A percentile compares a stretch with the other conserved stretches of the same genome.
Evolutionary conservation across 2,797 vertebrate species (phyloP).

Genomic region (Sebastes taczanowskii): DNA sequence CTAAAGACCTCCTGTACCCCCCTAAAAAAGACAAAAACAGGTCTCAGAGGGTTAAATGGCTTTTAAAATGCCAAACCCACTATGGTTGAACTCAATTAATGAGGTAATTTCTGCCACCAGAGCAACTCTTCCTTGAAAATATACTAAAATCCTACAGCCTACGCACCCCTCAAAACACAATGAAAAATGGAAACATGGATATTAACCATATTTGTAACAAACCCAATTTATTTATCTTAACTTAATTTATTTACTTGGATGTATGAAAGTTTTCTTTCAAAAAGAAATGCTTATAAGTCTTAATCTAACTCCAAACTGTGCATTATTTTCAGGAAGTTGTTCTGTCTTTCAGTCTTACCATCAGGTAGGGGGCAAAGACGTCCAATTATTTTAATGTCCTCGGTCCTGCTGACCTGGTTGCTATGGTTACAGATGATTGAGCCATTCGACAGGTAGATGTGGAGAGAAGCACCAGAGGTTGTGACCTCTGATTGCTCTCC

Average conservation of each 20-base stretch:
- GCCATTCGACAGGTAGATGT: background rate
- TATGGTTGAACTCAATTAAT: no score
- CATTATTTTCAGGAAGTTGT: background rate
- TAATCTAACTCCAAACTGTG: background rate
- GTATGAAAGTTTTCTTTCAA: background rate
- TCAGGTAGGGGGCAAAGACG: fast-evolving
- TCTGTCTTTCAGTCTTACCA: background rate
- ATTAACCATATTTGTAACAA: background rate
- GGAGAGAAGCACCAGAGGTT: background rate
- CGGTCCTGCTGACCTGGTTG: background rate
- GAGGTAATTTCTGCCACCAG: background rate
- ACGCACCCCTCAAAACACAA: background rate
- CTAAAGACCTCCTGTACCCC: no score
- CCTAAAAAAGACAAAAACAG: no score
- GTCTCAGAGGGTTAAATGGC: no score
- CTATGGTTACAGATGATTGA: background rate
- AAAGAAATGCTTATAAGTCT: background rate
- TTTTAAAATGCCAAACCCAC: no score
- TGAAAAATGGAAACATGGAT: background rate
- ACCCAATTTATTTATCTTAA: background rate
- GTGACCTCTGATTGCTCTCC: background rate
- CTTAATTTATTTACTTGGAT: background rate
- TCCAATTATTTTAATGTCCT: background rate
- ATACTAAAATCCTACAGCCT: no score
- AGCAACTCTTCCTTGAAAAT: background rate